A percentile compares a stretch with the other conserved stretches of the same genome.
These are phyloP conservation scores for Cassiopea andromeda DNA, from an alignment of 30 jellyfish, hydroid and myxozoan genomes.

Conservation along the genomic window DNA sequence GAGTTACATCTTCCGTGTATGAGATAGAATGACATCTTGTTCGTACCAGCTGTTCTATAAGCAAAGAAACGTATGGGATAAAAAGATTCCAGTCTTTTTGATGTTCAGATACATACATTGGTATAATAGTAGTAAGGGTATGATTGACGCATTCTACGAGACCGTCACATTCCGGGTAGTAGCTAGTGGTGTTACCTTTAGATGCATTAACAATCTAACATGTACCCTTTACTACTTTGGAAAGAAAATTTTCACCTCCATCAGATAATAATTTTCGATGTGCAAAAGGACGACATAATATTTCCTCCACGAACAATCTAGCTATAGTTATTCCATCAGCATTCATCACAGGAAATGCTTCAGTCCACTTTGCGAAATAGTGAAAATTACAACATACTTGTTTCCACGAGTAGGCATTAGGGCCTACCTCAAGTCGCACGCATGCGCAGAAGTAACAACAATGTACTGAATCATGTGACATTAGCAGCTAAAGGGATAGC, in stretches of 20 bases:
- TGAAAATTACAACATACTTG: too few relatives aligned
- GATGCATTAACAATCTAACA: not conserved
- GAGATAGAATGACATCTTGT: not conserved
- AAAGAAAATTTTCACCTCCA: not conserved
- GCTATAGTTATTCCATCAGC: conserved; percentile 43
- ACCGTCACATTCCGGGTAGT: conserved; percentile 45
- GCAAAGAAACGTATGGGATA: not conserved
- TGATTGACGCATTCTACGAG: conserved; percentile 30
- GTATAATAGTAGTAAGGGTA: conserved; percentile 2
- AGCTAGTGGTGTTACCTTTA: conserved; percentile 25
- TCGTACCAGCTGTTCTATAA: not conserved
- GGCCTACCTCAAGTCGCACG: too few relatives aligned
- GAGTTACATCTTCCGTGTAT: not conserved
- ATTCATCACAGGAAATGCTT: conserved; percentile 47
- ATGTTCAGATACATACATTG: conserved; percentile 34
- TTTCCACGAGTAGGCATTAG: too few relatives aligned
- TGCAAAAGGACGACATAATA: conserved; percentile 5
- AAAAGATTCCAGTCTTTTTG: conserved; percentile 45
- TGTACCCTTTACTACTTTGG: not conserved
- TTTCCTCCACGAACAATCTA: not conserved
- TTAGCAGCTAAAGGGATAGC: too few relatives aligned
- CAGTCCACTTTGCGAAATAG: conserved; percentile 47
- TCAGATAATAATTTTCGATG: not conserved
- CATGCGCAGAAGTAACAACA: too few relatives aligned
- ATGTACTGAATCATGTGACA: too few relatives aligned